Evolutionary conservation across 2,888 invertebrate species (phyloP), one percentile per base, ranked within the genome.

Genomic region (Acanthoscelides obtectus): DNA sequence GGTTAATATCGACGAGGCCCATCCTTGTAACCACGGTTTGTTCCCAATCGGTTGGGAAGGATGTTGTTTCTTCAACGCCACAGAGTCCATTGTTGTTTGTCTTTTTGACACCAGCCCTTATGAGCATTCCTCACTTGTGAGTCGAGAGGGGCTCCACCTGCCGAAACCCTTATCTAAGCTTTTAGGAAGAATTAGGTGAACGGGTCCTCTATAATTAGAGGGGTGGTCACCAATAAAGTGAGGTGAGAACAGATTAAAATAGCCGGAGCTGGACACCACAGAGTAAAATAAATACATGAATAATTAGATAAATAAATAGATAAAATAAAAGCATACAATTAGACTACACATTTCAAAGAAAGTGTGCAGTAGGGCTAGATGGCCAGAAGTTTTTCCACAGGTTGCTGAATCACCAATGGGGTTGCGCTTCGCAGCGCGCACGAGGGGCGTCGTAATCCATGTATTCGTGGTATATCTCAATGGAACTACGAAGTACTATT

Each of bases 381-480:
- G 70, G 66, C 70, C 69, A 69, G 66, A 66, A 66, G 65, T 22
- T 20, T 22, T 20, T 64, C 64, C n/a, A 25, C 65, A 66, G 71
- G 64, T 22, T 45, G 5, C 45, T 1, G 5, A 21, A 20, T 68
- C 1, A 20, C 25, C 67, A 22, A n/a, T 64, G 27, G 2, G 71
- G 71, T 22, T 64, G 66, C 68, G 27, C 22, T 20, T 0, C 20
- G 4, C 25, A 22, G 21, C 70, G 76, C 20, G 73, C 70, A 72
- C 68, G 74, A 75, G 73, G 76, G 64, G 74, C 77, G 70, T 79
- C 72, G 74, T 80, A 79, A 73, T 81, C 81, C 72, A 81, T 78
- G 73, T 81, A 81, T 2, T 67, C 68, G 70, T 81, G 80, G 22
- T 78, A 81, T 0, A 82, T 76, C 69, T 79, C 79, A 0, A 81